A percentile compares a stretch with the other conserved stretches of the same genome.
Conservation (phyloP, 2,113 vertebrate species). For the Caranx melampygus region DNA sequence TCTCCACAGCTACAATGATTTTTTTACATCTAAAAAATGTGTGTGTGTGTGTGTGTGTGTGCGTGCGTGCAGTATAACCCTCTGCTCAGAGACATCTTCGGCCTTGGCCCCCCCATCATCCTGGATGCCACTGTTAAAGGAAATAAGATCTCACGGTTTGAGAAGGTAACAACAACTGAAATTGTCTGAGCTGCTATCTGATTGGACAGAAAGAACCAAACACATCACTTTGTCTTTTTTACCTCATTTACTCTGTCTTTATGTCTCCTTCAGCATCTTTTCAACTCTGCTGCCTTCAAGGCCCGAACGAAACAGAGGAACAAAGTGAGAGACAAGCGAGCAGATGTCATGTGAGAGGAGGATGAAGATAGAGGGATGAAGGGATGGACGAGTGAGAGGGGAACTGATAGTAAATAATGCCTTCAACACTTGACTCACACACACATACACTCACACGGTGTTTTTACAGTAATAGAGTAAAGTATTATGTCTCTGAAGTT, state of each 20-base stretch:
- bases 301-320: constrained; percentile 94
- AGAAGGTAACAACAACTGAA: constrained; percentile 86
- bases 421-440: constrained; percentile 38
- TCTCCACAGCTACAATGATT: neutral
- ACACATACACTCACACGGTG: constrained; percentile 2
- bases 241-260: neutral
- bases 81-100: constrained; percentile 93
- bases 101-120: constrained; percentile 90
- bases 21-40: neutral
- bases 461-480: constrained; percentile 3
- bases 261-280: constrained; percentile 87
- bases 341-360: constrained; percentile 88
- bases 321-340: constrained; percentile 95
- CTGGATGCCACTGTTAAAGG: constrained; percentile 88
- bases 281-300: constrained; percentile 96
- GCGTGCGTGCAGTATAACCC: constrained; percentile 87
- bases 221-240: too few relatives aligned
- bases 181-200: neutral
- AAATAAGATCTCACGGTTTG: constrained; percentile 92
- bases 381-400: neutral
- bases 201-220: neutral
- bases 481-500: constrained; percentile 1
- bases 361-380: neutral
- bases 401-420: constrained; percentile 39
- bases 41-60: neutral